These are phyloP conservation scores for Polyommatus icarus DNA, from an alignment of 2,888 invertebrate genomes.

Conservation along the genomic window DNA sequence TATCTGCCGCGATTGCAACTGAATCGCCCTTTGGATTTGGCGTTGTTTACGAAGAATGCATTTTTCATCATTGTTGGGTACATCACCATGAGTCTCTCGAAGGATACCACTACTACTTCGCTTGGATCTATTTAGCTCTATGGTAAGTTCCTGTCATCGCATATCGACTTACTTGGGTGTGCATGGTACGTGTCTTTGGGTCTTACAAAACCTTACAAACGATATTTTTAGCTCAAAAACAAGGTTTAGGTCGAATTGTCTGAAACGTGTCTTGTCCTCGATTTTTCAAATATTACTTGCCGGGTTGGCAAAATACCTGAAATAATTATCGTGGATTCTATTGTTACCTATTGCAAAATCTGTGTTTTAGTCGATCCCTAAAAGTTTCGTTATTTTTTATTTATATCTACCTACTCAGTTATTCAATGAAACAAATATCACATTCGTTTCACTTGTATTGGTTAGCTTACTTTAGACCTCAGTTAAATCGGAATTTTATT, in stretches of 20 bases:
- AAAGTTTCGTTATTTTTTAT: not conserved
- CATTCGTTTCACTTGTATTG: not conserved
- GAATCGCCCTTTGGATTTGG: constrained; percentile 20
- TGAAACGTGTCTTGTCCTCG: constrained; percentile 24
- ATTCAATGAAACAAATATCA: not conserved
- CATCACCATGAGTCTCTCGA: constrained; percentile 3
- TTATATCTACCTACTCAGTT: not conserved
- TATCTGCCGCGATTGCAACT: not conserved
- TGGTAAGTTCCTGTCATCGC: constrained; percentile 46
- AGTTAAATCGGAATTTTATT: not conserved
- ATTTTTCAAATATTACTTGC: constrained; percentile 13
- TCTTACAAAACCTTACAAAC: constrained; percentile 25
- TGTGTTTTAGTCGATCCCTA: not conserved
- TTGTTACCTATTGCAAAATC: not conserved
- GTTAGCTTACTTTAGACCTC: not conserved
- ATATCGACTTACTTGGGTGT: constrained; percentile 42
- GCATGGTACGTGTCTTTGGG: constrained; percentile 40
- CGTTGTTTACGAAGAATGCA: constrained; percentile 10
- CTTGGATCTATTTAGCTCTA: constrained; percentile 35
- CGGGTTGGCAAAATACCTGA: not conserved
- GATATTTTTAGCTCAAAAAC: constrained; percentile 16
- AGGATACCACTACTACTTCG: constrained; percentile 13
- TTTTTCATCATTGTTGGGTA: constrained; percentile 12
- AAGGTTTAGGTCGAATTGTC: constrained; percentile 31
- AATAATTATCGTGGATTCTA: not conserved